Conservation (phyloP, 2,797 vertebrate genomes). For the Agapornis canus region DNA sequence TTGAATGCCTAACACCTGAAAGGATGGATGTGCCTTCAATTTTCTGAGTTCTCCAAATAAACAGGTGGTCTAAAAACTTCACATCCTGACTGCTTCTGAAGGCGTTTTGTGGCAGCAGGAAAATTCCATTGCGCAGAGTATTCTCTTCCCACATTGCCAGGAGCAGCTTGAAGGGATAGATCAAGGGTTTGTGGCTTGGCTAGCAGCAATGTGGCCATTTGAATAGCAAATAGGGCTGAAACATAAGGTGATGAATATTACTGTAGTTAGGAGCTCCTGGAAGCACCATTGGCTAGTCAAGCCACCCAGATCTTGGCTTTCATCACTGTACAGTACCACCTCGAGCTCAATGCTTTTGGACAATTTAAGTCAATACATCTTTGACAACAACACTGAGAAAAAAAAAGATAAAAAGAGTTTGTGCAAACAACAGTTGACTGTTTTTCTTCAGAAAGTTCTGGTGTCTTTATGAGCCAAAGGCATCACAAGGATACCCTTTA, state of each 20-base stretch:
- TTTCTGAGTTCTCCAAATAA: neutral
- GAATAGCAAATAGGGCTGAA: neutral
- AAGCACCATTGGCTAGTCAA: neutral
- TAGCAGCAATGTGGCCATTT: neutral
- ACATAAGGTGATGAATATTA: neutral
- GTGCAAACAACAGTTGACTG: neutral
- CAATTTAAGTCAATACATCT: neutral
- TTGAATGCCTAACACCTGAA: neutral
- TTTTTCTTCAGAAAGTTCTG: neutral
- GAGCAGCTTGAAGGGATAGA: neutral
- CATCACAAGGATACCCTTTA: neutral
- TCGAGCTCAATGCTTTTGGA: neutral
- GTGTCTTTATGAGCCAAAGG: neutral
- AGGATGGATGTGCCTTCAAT: neutral
- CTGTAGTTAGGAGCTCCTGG: neutral
- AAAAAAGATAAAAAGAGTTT: neutral
- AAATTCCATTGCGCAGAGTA: neutral
- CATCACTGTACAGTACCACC: neutral
- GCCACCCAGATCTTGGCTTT: neutral
- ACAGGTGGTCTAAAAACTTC: neutral
- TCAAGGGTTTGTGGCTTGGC: neutral
- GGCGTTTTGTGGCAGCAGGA: neutral
- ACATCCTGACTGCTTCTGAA: neutral
- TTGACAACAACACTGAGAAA: neutral
- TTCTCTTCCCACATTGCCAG: rapidly evolving